A percentile compares a stretch with the other conserved stretches of the same genome.
phyloP scores from a whole-genome alignment of 2,888 invertebrate genomes.

The Drosophila stalkeri region DNA sequence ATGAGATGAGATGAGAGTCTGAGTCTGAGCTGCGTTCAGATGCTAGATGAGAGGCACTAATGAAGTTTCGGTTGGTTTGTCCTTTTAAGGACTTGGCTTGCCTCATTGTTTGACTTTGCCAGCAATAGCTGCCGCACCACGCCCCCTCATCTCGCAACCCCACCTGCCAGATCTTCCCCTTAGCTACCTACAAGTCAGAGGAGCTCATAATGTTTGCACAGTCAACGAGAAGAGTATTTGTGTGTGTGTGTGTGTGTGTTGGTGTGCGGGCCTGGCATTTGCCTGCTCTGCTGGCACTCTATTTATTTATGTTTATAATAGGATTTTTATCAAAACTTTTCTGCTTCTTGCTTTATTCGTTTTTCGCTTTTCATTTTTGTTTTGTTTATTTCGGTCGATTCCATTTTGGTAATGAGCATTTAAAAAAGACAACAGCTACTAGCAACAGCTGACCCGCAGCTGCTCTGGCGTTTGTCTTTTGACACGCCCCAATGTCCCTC shows the following conservation, averaged over 20 bases:
- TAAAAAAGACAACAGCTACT: constrained; percentile 70
- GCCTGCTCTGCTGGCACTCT: constrained; percentile 60
- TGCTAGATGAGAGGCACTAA: constrained; percentile 63
- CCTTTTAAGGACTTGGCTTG: constrained; percentile 71
- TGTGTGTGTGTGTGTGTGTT: constrained; percentile 18
- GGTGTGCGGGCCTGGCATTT: constrained; percentile 45
- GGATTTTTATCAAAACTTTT: constrained; percentile 81
- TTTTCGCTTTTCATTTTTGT: constrained; percentile 34
- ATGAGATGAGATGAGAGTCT: constrained; percentile 38
- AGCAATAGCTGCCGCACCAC: constrained; percentile 22
- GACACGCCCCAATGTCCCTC: constrained; percentile 55
- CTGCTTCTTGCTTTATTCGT: constrained; percentile 23
- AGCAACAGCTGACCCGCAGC: constrained; percentile 57
- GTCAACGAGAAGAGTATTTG: constrained; percentile 14
- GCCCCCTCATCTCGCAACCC: neutral
- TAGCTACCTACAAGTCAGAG: constrained; percentile 44
- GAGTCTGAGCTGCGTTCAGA: constrained; percentile 18
- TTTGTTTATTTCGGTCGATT: constrained; percentile 48
- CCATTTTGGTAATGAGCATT: constrained; percentile 78
- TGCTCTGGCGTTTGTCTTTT: constrained; percentile 71
- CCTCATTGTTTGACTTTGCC: constrained; percentile 77
- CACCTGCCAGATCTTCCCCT: constrained; percentile 9
- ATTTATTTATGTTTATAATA: constrained; percentile 82
- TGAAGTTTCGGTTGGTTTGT: constrained; percentile 77
- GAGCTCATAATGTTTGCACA: constrained; percentile 70